These are phyloP conservation scores for Heteronetta atricapilla DNA, from an alignment of 2,113 vertebrate genomes.

Conservation along the genomic window DNA sequence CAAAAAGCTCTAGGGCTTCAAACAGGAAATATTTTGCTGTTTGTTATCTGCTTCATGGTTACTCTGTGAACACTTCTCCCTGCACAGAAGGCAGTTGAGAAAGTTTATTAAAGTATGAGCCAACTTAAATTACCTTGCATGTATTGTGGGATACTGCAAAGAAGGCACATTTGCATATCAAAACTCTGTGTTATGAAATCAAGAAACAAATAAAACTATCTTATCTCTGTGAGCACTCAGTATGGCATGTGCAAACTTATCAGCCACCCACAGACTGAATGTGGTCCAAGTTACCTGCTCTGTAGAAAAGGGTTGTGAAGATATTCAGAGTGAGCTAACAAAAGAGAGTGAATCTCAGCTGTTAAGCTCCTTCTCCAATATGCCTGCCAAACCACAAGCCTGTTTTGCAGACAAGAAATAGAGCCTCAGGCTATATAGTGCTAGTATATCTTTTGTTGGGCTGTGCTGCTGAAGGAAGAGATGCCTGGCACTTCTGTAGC, in stretches of 20 bases:
- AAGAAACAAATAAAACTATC: background rate
- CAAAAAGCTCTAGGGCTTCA: background rate
- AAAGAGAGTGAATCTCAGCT: background rate
- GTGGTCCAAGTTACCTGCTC: background rate
- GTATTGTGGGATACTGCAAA: background rate
- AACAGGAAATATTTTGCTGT: background rate
- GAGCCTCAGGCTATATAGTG: background rate
- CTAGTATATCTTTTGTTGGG: background rate
- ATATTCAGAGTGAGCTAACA: background rate
- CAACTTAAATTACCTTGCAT: background rate
- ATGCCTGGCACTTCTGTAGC: background rate
- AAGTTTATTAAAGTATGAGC: background rate
- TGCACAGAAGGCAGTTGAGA: background rate
- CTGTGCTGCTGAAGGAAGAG: background rate
- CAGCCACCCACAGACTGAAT: background rate
- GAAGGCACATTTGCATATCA: background rate
- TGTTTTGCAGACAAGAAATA: background rate
- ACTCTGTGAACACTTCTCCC: background rate
- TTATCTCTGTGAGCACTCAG: conserved; percentile 2
- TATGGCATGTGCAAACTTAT: background rate
- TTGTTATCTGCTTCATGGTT: fast-evolving
- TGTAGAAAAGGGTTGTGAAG: background rate
- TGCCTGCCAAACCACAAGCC: background rate
- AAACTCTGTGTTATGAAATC: background rate
- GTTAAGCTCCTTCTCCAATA: background rate